phyloP scores from a whole-genome alignment of 2,888 invertebrate species.

The Amiota mariae region DNA sequence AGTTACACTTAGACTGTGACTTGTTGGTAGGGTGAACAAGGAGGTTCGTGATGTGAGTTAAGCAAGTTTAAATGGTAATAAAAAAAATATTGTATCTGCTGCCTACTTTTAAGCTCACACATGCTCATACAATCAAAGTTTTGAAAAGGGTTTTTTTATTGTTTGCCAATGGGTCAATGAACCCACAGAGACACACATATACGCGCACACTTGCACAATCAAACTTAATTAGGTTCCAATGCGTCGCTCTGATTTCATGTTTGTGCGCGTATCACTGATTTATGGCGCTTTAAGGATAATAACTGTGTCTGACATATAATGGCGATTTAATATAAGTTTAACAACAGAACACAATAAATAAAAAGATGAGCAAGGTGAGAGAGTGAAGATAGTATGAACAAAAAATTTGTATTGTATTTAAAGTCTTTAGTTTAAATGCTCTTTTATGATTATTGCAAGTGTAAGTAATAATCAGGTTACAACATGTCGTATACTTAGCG shows the following conservation, averaged over 20 bases:
- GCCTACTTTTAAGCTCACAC: background rate
- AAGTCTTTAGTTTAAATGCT: constrained; percentile 34
- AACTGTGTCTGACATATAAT: constrained; percentile 3
- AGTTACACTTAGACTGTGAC: background rate
- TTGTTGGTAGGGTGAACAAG: too few species aligned
- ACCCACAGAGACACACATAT: constrained; percentile 24
- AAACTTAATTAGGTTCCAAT: constrained; percentile 5
- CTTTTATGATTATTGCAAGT: constrained; percentile 47
- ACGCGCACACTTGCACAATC: background rate
- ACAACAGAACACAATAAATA: background rate
- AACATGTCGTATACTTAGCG: constrained; percentile 54
- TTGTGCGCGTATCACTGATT: constrained; percentile 9
- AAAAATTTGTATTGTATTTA: background rate
- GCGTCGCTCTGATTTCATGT: background rate
- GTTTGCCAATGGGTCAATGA: constrained; percentile 41
- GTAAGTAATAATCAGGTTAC: constrained; percentile 36
- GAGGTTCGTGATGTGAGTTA: too few species aligned
- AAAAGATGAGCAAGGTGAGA: background rate
- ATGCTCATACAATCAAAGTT: constrained; percentile 32
- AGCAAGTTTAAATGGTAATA: constrained; percentile 21
- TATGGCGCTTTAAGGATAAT: constrained; percentile 1
- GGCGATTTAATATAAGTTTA: background rate
- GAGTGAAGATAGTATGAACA: background rate
- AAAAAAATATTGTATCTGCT: constrained; percentile 1
- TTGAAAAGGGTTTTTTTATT: constrained; percentile 29